A percentile compares a stretch with the other conserved stretches of the same genome.
phyloP scores from a whole-genome alignment of 2,113 vertebrate species.

The Epinephelus cyanopodus region DNA sequence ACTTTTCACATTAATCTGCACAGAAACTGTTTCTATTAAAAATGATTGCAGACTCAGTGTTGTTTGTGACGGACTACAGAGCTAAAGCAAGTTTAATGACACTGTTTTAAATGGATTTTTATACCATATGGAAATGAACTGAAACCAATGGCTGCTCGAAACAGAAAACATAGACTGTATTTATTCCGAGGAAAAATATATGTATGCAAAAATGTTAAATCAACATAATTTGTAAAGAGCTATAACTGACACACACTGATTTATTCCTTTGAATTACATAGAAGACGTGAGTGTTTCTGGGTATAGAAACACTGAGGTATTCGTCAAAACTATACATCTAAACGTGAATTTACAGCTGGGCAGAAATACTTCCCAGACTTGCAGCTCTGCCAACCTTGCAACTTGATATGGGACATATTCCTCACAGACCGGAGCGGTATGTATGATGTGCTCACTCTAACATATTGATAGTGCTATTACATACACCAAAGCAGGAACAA shows the following conservation, averaged over 20 bases:
- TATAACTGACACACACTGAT: neutral
- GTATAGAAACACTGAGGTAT: neutral
- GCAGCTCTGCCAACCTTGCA: neutral
- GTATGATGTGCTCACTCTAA: slow-evolving; percentile 11
- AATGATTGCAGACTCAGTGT: neutral
- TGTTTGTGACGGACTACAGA: neutral
- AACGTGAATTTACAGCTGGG: neutral
- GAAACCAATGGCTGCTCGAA: neutral
- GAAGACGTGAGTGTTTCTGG: neutral
- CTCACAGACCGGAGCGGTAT: neutral
- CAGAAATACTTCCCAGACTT: neutral
- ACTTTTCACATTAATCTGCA: slow-evolving; percentile 2
- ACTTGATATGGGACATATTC: neutral
- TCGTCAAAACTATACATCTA: neutral
- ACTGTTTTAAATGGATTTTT: slow-evolving; percentile 1
- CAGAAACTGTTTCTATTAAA: neutral
- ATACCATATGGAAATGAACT: neutral
- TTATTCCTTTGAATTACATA: too few relatives aligned
- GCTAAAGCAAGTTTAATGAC: neutral
- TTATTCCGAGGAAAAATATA: neutral
- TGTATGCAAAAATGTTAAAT: neutral
- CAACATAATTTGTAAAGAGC: neutral
- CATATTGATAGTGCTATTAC: neutral
- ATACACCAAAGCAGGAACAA: slow-evolving; percentile 36
- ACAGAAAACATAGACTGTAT: neutral